phyloP scores from a whole-genome alignment of 2,113 vertebrate species.

The Pristiophorus japonicus region DNA sequence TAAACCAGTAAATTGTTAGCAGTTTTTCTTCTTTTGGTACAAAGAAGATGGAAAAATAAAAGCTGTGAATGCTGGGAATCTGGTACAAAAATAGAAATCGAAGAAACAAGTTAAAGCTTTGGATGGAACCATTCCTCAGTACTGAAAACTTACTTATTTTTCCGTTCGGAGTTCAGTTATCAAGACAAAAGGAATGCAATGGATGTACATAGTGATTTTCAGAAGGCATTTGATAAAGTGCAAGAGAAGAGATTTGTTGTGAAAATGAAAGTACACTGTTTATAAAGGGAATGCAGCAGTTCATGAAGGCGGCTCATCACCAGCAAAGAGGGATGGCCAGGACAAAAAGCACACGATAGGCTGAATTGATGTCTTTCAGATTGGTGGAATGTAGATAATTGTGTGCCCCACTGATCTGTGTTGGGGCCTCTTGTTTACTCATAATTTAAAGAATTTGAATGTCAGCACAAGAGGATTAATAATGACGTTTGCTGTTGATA shows the following conservation, averaged over 20 bases:
- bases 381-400: not conserved
- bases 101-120: not conserved
- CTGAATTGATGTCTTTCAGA: not conserved
- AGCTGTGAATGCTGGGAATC: not conserved
- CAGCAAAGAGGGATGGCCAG: not conserved
- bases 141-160: too few species aligned
- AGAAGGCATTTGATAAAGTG: not conserved
- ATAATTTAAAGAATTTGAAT: not conserved
- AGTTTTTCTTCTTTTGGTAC: not conserved
- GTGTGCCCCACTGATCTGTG: not conserved
- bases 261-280: not conserved
- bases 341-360: not conserved
- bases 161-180: too few species aligned
- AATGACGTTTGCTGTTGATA: not conserved
- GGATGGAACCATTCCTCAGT: not conserved
- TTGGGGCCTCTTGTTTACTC: not conserved
- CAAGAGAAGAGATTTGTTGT: not conserved
- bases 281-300: not conserved
- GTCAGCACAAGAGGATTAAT: not conserved
- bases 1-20: not conserved
- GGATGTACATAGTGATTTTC: not conserved
- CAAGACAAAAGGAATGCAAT: not conserved
- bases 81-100: not conserved
- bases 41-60: not conserved
- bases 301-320: too few species aligned